Conservation (phyloP, 2,797 vertebrate species). For the Tadarida brasiliensis region DNA sequence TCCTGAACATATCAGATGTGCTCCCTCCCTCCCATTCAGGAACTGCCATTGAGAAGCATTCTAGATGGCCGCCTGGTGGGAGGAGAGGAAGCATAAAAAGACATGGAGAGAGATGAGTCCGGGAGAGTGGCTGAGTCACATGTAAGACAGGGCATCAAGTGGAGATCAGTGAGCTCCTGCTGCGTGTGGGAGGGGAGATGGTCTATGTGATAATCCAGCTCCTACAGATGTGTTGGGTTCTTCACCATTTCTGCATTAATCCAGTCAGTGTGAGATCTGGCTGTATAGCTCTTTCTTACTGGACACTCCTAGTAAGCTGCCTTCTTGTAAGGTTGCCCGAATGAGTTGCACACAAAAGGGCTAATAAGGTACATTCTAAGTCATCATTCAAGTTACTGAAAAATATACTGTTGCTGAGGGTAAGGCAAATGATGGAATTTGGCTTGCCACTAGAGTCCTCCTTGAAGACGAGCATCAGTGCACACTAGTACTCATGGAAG, state of each 20-base stretch:
- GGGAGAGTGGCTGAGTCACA: neutral
- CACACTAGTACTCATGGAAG: neutral
- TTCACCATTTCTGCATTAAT: neutral
- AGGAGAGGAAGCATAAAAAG: neutral
- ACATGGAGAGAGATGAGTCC: neutral
- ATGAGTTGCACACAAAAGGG: neutral
- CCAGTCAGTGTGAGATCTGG: neutral
- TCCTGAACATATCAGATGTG: neutral
- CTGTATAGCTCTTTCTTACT: neutral
- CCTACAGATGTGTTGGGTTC: neutral
- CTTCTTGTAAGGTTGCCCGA: neutral
- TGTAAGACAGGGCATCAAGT: neutral
- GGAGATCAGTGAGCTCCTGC: neutral
- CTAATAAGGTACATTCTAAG: neutral
- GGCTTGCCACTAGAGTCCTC: neutral
- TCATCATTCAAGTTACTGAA: neutral
- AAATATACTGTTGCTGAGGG: neutral
- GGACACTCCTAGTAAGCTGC: neutral
- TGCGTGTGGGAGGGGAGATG: neutral
- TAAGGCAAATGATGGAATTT: neutral
- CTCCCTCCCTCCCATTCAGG: neutral
- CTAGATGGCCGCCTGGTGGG: neutral
- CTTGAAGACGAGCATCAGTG: neutral
- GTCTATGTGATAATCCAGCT: neutral
- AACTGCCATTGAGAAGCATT: neutral